Conservation (phyloP, 2,888 invertebrate species). For the Mesoligia furuncula region DNA sequence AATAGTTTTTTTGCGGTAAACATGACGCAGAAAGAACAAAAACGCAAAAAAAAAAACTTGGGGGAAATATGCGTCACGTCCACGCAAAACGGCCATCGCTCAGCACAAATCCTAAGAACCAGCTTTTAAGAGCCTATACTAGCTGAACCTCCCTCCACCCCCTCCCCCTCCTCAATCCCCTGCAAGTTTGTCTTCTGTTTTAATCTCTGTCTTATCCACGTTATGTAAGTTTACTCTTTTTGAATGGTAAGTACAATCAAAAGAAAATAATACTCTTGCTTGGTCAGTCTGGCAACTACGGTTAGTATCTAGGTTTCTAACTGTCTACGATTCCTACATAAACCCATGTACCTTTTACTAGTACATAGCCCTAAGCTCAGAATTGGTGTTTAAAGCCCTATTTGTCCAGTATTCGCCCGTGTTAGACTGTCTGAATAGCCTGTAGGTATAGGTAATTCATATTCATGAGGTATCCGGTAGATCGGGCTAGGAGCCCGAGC, state of each 20-base stretch:
- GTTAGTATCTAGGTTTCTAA: neutral
- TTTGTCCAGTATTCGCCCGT: constrained; percentile 51
- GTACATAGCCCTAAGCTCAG: constrained; percentile 14
- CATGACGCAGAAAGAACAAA: no score
- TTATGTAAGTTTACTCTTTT: no score
- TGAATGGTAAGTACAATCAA: no score
- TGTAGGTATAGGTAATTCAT: constrained; percentile 56
- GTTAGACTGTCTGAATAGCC: constrained; percentile 49
- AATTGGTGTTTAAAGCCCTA: constrained; percentile 60
- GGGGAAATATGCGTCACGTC: no score
- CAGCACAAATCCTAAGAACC: no score
- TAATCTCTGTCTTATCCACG: no score
- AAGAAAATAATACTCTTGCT: neutral
- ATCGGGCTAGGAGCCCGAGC: constrained; percentile 26
- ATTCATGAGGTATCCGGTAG: constrained; percentile 62
- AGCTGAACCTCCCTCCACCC: no score
- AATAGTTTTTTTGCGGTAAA: neutral
- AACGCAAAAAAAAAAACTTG: no score
- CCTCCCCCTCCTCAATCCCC: no score
- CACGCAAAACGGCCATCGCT: no score
- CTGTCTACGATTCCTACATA: neutral
- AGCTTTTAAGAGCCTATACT: no score
- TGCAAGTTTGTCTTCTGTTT: no score
- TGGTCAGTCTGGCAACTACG: neutral
- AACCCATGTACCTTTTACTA: constrained; percentile 29